Conservation (phyloP, 2,113 vertebrate genomes). For the Erpornis zantholeuca region DNA sequence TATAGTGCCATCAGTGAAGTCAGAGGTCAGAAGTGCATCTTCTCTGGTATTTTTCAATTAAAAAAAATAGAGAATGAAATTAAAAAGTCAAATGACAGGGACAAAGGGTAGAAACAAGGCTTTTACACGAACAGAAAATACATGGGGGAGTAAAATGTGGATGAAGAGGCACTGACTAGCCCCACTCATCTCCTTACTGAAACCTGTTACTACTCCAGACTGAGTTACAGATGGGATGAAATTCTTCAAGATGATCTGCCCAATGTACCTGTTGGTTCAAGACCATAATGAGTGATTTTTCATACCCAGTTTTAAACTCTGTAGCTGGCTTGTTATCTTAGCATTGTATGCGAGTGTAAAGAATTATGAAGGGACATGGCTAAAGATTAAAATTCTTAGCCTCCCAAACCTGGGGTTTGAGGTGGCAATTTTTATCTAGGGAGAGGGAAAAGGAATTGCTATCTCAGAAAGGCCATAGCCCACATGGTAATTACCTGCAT, state of each 20-base stretch:
- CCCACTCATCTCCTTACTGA: background rate
- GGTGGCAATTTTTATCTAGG: background rate
- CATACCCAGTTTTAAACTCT: background rate
- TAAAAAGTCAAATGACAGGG: background rate
- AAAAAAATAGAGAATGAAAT: background rate
- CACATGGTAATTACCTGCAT: background rate
- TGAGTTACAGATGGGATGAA: background rate
- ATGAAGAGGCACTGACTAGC: background rate
- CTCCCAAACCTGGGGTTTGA: background rate
- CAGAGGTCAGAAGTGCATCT: background rate
- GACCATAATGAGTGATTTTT: background rate
- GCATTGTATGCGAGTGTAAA: fast-evolving
- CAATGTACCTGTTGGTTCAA: background rate
- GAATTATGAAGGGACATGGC: background rate
- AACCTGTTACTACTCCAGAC: background rate
- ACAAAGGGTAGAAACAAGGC: background rate
- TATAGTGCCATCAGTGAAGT: background rate
- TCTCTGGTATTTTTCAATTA: background rate
- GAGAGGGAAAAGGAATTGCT: background rate
- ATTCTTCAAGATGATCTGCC: background rate
- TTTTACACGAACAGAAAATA: background rate
- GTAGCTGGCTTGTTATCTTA: background rate
- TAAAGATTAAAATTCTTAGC: background rate
- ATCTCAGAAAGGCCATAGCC: background rate
- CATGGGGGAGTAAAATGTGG: background rate